phyloP scores from a whole-genome alignment of 2,888 invertebrate genomes.

The Himalopsyche anomala region DNA sequence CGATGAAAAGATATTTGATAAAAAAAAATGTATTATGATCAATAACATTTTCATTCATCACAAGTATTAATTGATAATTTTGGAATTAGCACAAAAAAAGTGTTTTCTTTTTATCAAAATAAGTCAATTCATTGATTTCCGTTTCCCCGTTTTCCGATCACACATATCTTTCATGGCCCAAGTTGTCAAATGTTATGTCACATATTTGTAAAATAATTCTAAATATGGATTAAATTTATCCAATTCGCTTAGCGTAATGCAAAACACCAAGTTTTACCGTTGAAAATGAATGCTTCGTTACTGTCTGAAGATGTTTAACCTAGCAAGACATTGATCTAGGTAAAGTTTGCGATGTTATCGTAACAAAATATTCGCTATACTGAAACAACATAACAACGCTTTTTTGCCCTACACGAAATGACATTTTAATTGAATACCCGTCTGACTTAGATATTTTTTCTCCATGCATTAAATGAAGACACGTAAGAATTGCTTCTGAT shows the following conservation, averaged over 20 bases:
- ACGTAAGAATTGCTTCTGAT: neutral
- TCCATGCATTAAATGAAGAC: neutral
- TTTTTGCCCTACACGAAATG: constrained; percentile 11
- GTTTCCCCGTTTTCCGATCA: no score
- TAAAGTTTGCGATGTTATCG: constrained; percentile 7
- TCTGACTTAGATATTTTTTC: neutral
- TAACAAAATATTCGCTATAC: neutral
- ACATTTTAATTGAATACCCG: constrained; percentile 10
- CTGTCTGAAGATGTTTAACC: constrained; percentile 1
- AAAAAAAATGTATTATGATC: no score
- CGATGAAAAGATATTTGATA: no score
- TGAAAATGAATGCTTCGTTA: constrained; percentile 3
- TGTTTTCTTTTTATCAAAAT: no score
- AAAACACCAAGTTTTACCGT: constrained; percentile 3
- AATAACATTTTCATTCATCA: no score
- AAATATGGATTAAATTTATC: neutral
- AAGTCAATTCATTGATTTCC: no score
- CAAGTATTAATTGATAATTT: no score
- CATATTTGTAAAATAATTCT: no score
- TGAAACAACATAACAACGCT: neutral
- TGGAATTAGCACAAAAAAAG: no score
- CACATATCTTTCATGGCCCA: no score
- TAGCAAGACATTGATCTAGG: neutral
- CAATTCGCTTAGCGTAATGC: neutral
- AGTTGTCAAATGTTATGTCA: no score